Base-by-base conservation (phyloP, 2,113 vertebrate species). In the Willisornis vidua region DNA sequence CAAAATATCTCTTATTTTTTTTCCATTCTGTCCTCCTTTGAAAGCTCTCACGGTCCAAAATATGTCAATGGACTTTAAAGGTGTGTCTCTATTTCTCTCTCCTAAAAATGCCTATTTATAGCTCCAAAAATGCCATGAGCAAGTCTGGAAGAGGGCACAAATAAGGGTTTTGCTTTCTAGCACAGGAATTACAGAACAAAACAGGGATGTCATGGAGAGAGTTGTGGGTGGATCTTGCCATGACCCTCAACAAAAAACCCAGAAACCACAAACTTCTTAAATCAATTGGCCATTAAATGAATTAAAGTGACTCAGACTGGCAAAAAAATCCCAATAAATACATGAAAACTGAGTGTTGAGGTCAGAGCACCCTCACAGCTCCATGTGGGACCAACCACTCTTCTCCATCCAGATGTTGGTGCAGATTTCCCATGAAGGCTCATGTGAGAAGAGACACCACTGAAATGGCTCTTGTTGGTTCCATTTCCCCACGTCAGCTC, bases 31-130 rank as follows among this genome's bases (percentile, higher is more conserved):
- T 84, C 66, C 76, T 77, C 49, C 93, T 86, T 77, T 90, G 89
- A 94, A 94, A 92, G 80, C 93, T 96, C 95, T 97, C 96, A 97
- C 92, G 61, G 78, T 80, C 89, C 85, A 94, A 87, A 91, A 85
- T 81, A 97, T 96, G 87, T 79, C 95, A 79, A 82, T 41, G 73
- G 88, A 89, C 83, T 95, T 94, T 94, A 91, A 96, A 97, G 97
- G 95, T 97, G 93, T 93, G 83, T 81, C 57, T 54, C 37, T 54
- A 20, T 65, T 92, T 68, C 57, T 25, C 63, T 81, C 48, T 66
- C 45, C n/a, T 90, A 74, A 70, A 91, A 75, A 17, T 33, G 37
- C 39, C 46, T 93, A 57, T 96, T 95, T 96, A 90, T 72, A 76
- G 14, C 5, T 87, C 71, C 33, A 41, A 49, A 65, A 62, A 89